Conservation (phyloP, 2,888 invertebrate genomes). For the Agrenia bidenticulata region DNA sequence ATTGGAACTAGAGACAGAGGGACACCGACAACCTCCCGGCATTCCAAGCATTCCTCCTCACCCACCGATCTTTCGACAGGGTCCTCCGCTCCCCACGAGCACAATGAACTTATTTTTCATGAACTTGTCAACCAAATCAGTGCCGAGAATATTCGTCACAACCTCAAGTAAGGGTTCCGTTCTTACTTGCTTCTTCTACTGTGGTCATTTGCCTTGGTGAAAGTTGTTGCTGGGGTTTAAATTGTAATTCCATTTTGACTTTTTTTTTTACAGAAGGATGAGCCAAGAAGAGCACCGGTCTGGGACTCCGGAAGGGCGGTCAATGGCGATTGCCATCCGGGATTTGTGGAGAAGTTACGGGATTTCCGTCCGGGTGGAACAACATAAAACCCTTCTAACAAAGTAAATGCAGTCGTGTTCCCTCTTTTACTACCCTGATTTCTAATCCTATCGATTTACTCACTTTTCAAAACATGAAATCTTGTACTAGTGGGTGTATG, state of each 20-base stretch:
- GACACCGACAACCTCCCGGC: conserved; percentile 17
- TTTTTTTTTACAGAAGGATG: conserved; percentile 44
- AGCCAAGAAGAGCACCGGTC: conserved; percentile 51
- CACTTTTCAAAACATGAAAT: too few species aligned
- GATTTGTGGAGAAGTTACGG: conserved; percentile 52
- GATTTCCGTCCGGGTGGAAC: conserved; percentile 51
- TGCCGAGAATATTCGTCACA: conserved; percentile 48
- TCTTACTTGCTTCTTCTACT: neutral
- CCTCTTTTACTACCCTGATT: too few species aligned
- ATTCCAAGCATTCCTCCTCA: conserved; percentile 28
- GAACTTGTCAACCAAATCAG: conserved; percentile 48
- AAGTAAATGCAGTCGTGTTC: conserved; percentile 33
- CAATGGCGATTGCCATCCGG: conserved; percentile 51
- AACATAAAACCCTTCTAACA: conserved; percentile 52
- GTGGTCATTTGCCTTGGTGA: too few species aligned
- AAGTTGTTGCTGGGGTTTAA: neutral
- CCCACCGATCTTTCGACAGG: conserved; percentile 4
- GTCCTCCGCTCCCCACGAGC: conserved; percentile 36
- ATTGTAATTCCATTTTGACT: neutral
- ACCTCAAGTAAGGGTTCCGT: conserved; percentile 44
- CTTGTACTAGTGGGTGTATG: too few species aligned
- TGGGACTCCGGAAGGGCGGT: conserved; percentile 49
- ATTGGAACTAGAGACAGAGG: conserved; percentile 37
- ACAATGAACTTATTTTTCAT: conserved; percentile 46
- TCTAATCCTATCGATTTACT: too few species aligned